These are phyloP conservation scores for Druon quercuslanigerum DNA, from an alignment of 1,140 invertebrate genomes.

Conservation along the genomic window DNA sequence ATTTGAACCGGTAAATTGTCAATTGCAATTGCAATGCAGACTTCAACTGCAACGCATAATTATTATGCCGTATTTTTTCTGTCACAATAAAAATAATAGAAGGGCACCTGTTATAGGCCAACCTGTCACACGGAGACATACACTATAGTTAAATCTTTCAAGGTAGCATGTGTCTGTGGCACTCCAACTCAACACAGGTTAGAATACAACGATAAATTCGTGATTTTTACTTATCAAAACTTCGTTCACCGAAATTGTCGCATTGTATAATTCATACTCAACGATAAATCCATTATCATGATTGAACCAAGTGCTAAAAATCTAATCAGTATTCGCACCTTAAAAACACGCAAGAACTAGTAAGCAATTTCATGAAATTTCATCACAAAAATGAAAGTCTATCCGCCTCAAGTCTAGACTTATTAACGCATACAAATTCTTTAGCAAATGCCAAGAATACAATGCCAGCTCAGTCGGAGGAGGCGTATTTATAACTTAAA, in stretches of 20 bases:
- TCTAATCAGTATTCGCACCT: not conserved
- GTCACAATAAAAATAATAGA: slow-evolving; percentile 30
- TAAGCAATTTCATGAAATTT: not conserved
- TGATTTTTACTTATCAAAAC: slow-evolving; percentile 14
- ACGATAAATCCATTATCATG: slow-evolving; percentile 29
- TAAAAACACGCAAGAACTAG: not conserved
- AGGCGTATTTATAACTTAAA: too few relatives aligned
- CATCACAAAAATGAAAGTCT: not conserved
- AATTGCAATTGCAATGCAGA: slow-evolving; percentile 31
- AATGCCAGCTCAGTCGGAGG: too few relatives aligned
- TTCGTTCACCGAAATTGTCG: not conserved
- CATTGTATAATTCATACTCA: not conserved
- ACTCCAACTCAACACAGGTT: slow-evolving; percentile 33
- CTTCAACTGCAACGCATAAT: not conserved
- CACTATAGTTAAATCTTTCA: slow-evolving; percentile 39
- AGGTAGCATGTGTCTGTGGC: slow-evolving; percentile 39
- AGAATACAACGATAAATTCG: slow-evolving; percentile 37
- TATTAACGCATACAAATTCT: too few relatives aligned
- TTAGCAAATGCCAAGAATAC: too few relatives aligned
- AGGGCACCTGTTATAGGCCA: slow-evolving; percentile 30
- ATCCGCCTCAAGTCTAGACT: not conserved
- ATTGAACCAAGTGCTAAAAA: too few relatives aligned
- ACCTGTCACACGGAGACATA: slow-evolving; percentile 11
- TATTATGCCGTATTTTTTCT: slow-evolving; percentile 19
- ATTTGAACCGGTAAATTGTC: not conserved